phyloP scores from a whole-genome alignment of 1,140 invertebrate species.

The Drosophila punjabiensis region DNA sequence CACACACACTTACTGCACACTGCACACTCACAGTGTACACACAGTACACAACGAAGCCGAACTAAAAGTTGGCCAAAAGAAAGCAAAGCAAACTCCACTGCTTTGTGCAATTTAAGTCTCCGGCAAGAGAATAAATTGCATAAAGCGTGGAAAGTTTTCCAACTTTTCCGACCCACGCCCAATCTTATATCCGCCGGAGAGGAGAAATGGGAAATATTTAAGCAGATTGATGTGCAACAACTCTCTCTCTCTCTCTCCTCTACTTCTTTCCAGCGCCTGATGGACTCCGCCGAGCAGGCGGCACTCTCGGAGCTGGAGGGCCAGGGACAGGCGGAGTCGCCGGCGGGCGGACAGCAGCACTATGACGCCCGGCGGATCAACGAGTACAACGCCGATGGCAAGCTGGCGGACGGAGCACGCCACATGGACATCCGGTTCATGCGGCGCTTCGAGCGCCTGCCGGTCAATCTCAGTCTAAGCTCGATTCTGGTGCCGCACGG shows the following conservation, averaged over 20 bases:
- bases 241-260: background rate
- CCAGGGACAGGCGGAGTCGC: constrained; percentile 53
- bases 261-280: constrained; percentile 89
- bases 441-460: constrained; percentile 92
- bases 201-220: constrained; percentile 16
- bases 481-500: constrained; percentile 95
- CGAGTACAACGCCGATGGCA: constrained; percentile 90
- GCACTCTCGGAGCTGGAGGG: constrained; percentile 88
- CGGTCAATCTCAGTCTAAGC: constrained; percentile 94
- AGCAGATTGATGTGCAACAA: constrained; percentile 24
- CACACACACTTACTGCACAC: constrained; percentile 23
- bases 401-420: constrained; percentile 88
- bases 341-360: constrained; percentile 85
- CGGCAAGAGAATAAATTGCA: constrained; percentile 71
- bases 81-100: constrained; percentile 59
- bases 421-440: constrained; percentile 89
- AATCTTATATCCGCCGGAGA: constrained; percentile 6
- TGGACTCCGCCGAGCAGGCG: constrained; percentile 94
- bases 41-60: constrained; percentile 13
- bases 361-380: constrained; percentile 91
- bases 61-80: constrained; percentile 28
- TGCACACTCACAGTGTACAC: constrained; percentile 12
- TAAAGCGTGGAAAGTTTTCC: constrained; percentile 67
- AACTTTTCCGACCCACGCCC: constrained; percentile 4
- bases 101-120: constrained; percentile 78